Evolutionary conservation across 1,140 invertebrate genomes (phyloP), one percentile per base, ranked within the genome.

Genomic region (Eufriesea mexicana): DNA sequence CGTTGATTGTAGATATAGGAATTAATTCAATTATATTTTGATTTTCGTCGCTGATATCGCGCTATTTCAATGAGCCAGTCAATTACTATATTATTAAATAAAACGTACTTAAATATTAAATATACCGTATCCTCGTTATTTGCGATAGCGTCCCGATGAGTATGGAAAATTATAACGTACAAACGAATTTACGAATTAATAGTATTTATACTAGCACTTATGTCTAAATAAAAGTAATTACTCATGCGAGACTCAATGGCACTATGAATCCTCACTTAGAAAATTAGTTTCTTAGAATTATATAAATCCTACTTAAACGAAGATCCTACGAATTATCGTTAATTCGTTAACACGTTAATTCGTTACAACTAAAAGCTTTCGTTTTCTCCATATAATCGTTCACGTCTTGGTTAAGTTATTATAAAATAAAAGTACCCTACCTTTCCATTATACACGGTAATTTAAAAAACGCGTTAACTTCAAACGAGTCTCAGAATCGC

Each of bases 141-240:
- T 75, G n/a, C 51, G 54, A 66, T 55, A 75, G 25, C 28, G 42
- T 42, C 20, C 20, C 20, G 51, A 20, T 49, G 14, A 51, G 0
- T 45, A 18, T 49, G 59, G 49, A 20, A 51, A 68, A 68, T 77
- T 77, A 59, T 16, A 76, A 51, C 12, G n/a, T 68, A 61, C 25
- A 6, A 77, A 76, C n/a, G 68, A 82, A 67, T 77, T 23, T 76
- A 77, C 25, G 77, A 77, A 82, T 75, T 25, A 64, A 25, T 61
- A 47, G 8, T 12, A 35, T 62, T 54, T 61, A 73, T 45, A 55
- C 23, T 28, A 66, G 51, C 42, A 66, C 2, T n/a, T 64, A 75
- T 8, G n/a, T 8, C 35, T 57, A 70, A 55, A 55, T 57, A 47
- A 61, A 72, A 61, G 14, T 5, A 55, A 16, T 35, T 7, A 25